Evolutionary conservation across 2,113 vertebrate species (phyloP), one percentile per base, ranked within the genome.

Genomic region (Coptodon bakossiorum): DNA sequence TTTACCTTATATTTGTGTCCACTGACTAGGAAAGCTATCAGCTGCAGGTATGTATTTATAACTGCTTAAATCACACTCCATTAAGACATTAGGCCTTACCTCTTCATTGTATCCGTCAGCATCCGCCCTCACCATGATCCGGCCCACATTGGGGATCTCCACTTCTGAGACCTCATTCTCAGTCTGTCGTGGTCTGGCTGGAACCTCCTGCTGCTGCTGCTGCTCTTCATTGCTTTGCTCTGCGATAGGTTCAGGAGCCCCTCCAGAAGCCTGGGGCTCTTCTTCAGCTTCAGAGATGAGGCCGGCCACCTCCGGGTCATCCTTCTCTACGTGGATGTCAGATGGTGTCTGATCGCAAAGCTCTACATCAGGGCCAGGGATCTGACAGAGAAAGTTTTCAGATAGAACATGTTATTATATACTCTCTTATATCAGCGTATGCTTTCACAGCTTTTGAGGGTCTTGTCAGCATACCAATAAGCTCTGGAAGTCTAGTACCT

Each of bases 81-180:
- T 19, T 27, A 73, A 45, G 66, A 43, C 34, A 22, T 31, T 36
- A 2, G 3, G 27, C 38, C 94, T 94, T 96, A 99, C 98, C 98
- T 99, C 98, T 94, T 99, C 99, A 6, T 99, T 97, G 97, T 99
- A 99, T 54, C 98, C 98, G 1, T 99, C 98, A 63, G 97, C 97
- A 89, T 98, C 98, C 2, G 98, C 96, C 84, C 97, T 97, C 96
- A 99, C 97, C 36, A 97, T 97, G 90, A 99, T 98, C 95, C 96
- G 97, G 87, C 99, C 99, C 95, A 99, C 98, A 80, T 97, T 98
- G 85, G 98, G 98, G 89, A 99, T 99, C 92, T 99, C 98, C 86
- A 99, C 98, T 89, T 99, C 98, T 2, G 98, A 98, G 82, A 99
- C 96, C 95, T 96, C 97, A 27, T 97, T 97, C 88, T 96, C 95